phyloP scores from a whole-genome alignment of 2,888 invertebrate species.

The Rhimphoctona megacephalus region DNA sequence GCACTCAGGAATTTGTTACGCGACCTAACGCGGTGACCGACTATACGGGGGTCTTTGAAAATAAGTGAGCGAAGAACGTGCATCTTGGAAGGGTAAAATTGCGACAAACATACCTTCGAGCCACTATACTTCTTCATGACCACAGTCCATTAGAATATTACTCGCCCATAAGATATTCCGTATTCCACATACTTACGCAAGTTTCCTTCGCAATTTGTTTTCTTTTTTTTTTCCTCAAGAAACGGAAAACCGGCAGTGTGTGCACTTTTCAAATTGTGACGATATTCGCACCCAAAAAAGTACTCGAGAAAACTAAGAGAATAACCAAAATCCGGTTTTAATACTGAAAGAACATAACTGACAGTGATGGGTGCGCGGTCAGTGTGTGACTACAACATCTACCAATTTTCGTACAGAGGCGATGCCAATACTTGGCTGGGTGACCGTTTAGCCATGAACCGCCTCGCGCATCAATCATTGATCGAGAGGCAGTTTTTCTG shows the following conservation, averaged over 20 bases:
- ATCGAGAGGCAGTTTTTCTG: too few species aligned
- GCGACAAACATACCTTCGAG: constrained; percentile 21
- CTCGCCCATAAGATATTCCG: background rate
- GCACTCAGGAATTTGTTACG: constrained; percentile 31
- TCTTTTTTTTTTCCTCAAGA: background rate
- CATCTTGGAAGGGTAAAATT: background rate
- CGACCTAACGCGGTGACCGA: constrained; percentile 16
- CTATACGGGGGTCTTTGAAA: constrained; percentile 31
- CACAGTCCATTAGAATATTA: constrained; percentile 60
- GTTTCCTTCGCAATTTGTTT: background rate
- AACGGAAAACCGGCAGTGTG: background rate
- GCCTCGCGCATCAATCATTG: too few species aligned
- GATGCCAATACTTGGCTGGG: too few species aligned
- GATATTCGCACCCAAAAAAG: background rate
- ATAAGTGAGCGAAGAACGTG: constrained; percentile 25
- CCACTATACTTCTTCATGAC: background rate
- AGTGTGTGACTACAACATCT: too few species aligned
- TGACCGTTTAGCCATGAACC: too few species aligned
- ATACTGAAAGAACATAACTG: too few species aligned
- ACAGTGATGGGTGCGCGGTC: too few species aligned
- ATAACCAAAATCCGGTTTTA: too few species aligned
- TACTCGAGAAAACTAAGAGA: background rate
- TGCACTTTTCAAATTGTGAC: constrained; percentile 3
- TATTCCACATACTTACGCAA: constrained; percentile 7
- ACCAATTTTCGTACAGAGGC: too few species aligned